A percentile compares a stretch with the other conserved stretches of the same genome.
These are phyloP conservation scores for Drosophila sucinea DNA, from an alignment of 1,140 invertebrate genomes.

Conservation along the genomic window DNA sequence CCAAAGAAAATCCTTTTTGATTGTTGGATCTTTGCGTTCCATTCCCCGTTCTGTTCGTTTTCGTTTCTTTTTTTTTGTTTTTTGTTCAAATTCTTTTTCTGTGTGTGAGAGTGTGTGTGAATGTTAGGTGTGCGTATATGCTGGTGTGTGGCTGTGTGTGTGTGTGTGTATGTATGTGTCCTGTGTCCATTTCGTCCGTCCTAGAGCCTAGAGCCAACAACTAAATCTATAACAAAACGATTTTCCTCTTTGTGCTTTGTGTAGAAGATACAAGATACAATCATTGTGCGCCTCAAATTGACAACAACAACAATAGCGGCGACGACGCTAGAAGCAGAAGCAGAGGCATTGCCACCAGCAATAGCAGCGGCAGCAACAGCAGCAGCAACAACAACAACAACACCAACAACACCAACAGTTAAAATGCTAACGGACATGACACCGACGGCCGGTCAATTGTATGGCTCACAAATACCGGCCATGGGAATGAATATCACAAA, in stretches of 20 bases:
- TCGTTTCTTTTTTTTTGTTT: constrained; percentile 48
- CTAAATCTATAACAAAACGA: constrained; percentile 12
- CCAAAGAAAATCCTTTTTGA: constrained; percentile 38
- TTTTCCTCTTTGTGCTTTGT: constrained; percentile 18
- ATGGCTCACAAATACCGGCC: constrained; percentile 85
- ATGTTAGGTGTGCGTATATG: constrained; percentile 2
- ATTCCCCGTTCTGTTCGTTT: neutral
- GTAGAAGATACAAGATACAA: constrained; percentile 42
- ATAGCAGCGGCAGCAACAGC: constrained; percentile 28
- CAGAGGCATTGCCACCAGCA: constrained; percentile 28
- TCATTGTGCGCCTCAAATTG: constrained; percentile 66
- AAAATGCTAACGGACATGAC: constrained; percentile 85
- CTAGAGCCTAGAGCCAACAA: constrained; percentile 28
- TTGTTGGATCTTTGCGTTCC: constrained; percentile 38
- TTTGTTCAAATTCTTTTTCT: constrained; percentile 49
- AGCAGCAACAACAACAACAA: constrained; percentile 26
- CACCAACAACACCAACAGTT: constrained; percentile 38
- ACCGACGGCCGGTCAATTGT: constrained; percentile 85
- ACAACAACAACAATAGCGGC: constrained; percentile 52
- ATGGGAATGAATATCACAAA: constrained; percentile 85
- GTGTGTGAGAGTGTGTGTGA: constrained; percentile 23
- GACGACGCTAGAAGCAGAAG: constrained; percentile 26
- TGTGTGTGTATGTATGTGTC: constrained; percentile 22
- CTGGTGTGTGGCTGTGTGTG: constrained; percentile 47
- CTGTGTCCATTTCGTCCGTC: constrained; percentile 30